These are phyloP conservation scores for Drosophila sturtevanti DNA, from an alignment of 1,140 invertebrate species.

Conservation along the genomic window DNA sequence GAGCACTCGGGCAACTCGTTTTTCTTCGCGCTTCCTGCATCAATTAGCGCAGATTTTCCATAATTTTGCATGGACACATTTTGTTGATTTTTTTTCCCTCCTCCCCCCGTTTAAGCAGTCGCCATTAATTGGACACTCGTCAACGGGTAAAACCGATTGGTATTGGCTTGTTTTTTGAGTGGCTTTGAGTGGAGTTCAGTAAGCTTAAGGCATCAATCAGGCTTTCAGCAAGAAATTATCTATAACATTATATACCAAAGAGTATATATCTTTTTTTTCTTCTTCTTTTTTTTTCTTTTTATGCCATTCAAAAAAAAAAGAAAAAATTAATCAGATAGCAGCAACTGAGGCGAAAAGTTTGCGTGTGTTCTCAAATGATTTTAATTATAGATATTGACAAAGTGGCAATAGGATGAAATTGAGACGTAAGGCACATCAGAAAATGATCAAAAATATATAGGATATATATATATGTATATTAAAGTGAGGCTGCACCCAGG, in stretches of 20 bases:
- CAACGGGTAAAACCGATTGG: conserved; percentile 27
- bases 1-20: conserved; percentile 62
- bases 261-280: too few species aligned
- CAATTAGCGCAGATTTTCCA: conserved; percentile 72
- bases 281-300: conserved; percentile 36
- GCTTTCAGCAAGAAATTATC: conserved; percentile 64
- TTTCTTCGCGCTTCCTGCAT: conserved; percentile 70
- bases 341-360: conserved; percentile 37
- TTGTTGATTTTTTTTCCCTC: conserved; percentile 31
- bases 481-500: conserved; percentile 38
- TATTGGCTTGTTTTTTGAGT: not conserved
- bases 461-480: too few species aligned
- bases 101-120: conserved; percentile 58
- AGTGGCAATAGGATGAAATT: conserved; percentile 65
- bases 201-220: conserved; percentile 76
- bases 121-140: conserved; percentile 69
- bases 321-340: conserved; percentile 56
- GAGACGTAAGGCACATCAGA: conserved; percentile 54
- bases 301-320: conserved; percentile 50
- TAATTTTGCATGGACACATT: conserved; percentile 57
- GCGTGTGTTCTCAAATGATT: conserved; percentile 75
- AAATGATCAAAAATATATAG: not conserved
- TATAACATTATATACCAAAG: conserved; percentile 22
- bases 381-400: conserved; percentile 76
- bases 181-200: conserved; percentile 12